Base-by-base conservation (phyloP, 2,113 vertebrate genomes). In the Numida meleagris region DNA sequence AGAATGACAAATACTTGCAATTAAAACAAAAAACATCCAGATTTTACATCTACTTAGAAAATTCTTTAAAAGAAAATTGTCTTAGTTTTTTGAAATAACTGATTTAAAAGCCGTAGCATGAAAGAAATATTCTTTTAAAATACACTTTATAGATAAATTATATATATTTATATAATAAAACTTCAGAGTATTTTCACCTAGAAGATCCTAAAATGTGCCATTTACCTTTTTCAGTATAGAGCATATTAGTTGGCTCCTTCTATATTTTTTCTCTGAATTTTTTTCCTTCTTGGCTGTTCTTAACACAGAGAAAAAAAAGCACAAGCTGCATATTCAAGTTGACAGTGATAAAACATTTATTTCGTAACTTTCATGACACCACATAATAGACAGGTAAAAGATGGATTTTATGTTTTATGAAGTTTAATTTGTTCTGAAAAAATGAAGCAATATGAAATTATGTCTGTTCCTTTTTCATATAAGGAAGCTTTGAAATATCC, bases 301-400 rank as follows among this genome's bases (percentile, higher is more conserved):
- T 85, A 63, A 89, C 88, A 82, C 34, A 14, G 59, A 94, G 53
- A 25, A 61, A 89, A 71, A 89, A 89, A 82, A 17, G 61, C 6
- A 6, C 68, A 81, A 89, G 31, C 48, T 70, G 48, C 65, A n/a
- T 87, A 88, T 95, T 96, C 86, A 94, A 87, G 77, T 63, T 93
- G 86, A 95, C 83, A 85, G 78, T 46, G 83, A 82, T 88, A 95
- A 95, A 96, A 85, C 42, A 82, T 96, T 97, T 95, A 94, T 96
- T 97, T 95, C 88, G 73, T 82, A 72, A 51, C 63, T 95, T 94
- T 84, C 45, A 33, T 55, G 88, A 93, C 80, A 85, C 77, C 84
- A 38, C 93, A 73, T 93, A 86, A 95, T 33, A 93, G 95, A 67
- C 38, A 82, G 19, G 78, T 70, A 48, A 92, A 94, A 92, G 81